Evolutionary conservation across 2,888 invertebrate species (phyloP), one percentile per base, ranked within the genome.

Genomic region (Julus scanicus): DNA sequence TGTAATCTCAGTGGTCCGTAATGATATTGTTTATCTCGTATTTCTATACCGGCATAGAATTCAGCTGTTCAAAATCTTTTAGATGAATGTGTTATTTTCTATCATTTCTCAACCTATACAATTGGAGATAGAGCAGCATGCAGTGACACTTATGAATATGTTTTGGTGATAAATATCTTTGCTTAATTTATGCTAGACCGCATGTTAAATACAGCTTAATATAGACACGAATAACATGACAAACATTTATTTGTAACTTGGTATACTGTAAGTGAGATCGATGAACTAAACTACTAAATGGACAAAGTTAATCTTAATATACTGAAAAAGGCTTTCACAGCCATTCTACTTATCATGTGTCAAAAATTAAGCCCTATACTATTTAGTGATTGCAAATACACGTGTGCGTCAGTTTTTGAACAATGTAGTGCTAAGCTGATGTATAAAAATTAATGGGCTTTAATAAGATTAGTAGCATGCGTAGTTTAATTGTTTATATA

Each of bases 311-410:
- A 20, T 71, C 71, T 29, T 29, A 29, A 29, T 44, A 44, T 44
- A 90, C 90, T 90, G 90, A 17, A 37, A 13, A 29, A n/a, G 49
- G 40, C 53, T 71, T 86, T 71, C 29, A 37, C 39, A 85, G 20
- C 39, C 8, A 37, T 85, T n/a, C 85, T 85, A 40, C 6, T 29
- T 37, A 29, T 20, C 9, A 85, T 29, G 8, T 29, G 39, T 29
- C 39, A 37, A 85, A 85, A 29, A 29, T 29, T 29, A 29, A 44
- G 44, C 44, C 6, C 44, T 44, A 44, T 44, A 44, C 3, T 44
- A 44, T 8, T 44, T 44, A 44, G 44, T 44, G 44, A 44, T 44
- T 44, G 44, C 8, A 44, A 44, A 44, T 44, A 44, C 29, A 29
- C 44, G 44, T 44, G 44, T 8, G 29, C 11, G 71, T 6, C 1